Evolutionary conservation across 2,113 vertebrate genomes (phyloP), one percentile per base, ranked within the genome.

Genomic region (Leucosticte australis): DNA sequence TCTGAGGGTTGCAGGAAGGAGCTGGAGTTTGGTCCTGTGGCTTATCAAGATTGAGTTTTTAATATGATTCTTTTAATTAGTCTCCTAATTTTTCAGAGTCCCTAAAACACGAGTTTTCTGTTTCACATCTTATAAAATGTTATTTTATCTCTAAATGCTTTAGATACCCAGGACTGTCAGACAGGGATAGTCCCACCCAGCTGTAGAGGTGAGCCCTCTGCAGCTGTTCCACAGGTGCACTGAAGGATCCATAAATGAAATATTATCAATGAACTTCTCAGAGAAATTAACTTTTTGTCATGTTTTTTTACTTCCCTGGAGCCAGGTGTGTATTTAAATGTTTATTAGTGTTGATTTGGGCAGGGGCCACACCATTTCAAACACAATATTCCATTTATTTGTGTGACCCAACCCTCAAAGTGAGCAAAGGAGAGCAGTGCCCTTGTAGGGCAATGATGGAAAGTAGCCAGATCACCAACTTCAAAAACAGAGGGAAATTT

Each of bases 401-500:
- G 23, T 18, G 21, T 50, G 41, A 73, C 19, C 44, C 23, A 37
- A 5, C 14, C 28, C 57, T 33, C 31, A 37, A 20, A 87, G 30
- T 37, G 46, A 62, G 55, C 53, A 41, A 11, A 76, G 62, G 28
- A 70, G n/a, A 85, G 4, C 10, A 3, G 22, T 55, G 44, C 9
- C 20, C 20, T 75, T 76, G 28, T 28, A 53, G 47, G 37, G 21
- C 41, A 70, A 2, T 0, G 1, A 17, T 47, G 13, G 52, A n/a
- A 27, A 47, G 21, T 23, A 31, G 44, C 30, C 24, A 4, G 13
- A 20, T 57, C 35, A 53, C 67, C 27, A 80, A 1, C 41, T 68
- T 46, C 0, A 53, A 28, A n/a, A 44, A 30, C n/a, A 75, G 7
- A 12, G n/a, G 7, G 41, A 35, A 2, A 50, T 4, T 3, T 17